Evolutionary conservation across 2,113 vertebrate genomes (phyloP).

Genomic region (Crotalus horridus): DNA sequence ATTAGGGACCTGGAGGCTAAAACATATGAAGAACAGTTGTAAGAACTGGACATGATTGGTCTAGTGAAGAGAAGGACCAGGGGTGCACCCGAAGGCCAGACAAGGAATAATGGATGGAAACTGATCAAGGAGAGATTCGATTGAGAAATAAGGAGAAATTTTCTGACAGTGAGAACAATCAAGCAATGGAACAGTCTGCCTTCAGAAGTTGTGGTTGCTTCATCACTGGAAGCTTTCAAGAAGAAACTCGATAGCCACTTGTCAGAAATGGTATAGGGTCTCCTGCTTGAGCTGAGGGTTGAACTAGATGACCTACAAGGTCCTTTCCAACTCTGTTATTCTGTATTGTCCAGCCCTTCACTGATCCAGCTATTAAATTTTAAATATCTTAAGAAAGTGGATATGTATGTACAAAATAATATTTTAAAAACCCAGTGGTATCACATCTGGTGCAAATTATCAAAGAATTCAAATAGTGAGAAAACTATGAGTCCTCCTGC

Average conservation of each 20-base stretch:
- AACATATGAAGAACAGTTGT: not conserved
- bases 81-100: no score
- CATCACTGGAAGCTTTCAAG: not conserved
- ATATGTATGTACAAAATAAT: constrained; percentile 46
- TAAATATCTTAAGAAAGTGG: not conserved
- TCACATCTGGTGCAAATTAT: constrained; percentile 83
- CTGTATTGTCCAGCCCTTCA: not conserved
- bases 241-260: not conserved
- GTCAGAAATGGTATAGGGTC: not conserved
- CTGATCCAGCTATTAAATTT: not conserved
- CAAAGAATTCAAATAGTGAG: constrained; percentile 79
- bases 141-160: no score
- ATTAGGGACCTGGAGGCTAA: not conserved
- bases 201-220: not conserved
- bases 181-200: not conserved
- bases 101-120: no score
- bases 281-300: not conserved
- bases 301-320: not conserved
- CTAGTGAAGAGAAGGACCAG: no score
- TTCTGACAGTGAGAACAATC: no score
- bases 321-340: not conserved
- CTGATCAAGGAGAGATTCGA: no score
- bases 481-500: constrained; percentile 71
- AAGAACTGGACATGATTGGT: no score
- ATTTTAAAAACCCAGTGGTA: constrained; percentile 56